Percentiles rank a stretch among this genome's conserved stretches.
Evolutionary conservation across 2,888 invertebrate genomes (phyloP).

Genomic region (Himalopsyche japonica): DNA sequence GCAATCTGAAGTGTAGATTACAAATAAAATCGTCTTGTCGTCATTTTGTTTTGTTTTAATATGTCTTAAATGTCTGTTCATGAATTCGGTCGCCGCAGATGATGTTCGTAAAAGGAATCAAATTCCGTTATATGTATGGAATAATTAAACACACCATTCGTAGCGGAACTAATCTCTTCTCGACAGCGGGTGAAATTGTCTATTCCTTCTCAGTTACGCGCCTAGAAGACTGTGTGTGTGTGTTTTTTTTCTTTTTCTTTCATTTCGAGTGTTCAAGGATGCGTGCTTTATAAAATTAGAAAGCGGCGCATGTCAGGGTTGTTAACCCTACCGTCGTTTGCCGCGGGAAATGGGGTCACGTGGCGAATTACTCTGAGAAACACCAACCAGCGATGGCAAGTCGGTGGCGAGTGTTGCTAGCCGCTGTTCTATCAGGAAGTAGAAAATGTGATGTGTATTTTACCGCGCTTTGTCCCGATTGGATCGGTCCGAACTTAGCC

Average conservation of each 20-base stretch:
- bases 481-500: background rate
- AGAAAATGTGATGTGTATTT: background rate
- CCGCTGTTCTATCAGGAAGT: background rate
- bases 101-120: too few species aligned
- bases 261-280: slow-evolving; percentile 35
- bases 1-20: too few species aligned
- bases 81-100: too few species aligned
- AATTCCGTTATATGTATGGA: too few species aligned
- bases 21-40: too few species aligned
- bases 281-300: slow-evolving; percentile 40
- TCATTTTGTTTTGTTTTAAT: too few species aligned
- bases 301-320: slow-evolving; percentile 40
- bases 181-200: background rate
- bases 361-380: slow-evolving; percentile 10
- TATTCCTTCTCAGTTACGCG: background rate
- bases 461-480: background rate
- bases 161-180: background rate
- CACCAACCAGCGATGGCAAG: too few species aligned
- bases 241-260: slow-evolving; percentile 8
- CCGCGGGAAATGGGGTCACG: slow-evolving; percentile 37
- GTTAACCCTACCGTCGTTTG: slow-evolving; percentile 30
- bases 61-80: too few species aligned
- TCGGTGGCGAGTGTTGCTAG: background rate
- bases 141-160: background rate
- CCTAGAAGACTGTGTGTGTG: background rate